Percentiles rank a stretch among this genome's conserved stretches.
These are phyloP conservation scores for Spodoptera exigua DNA, from an alignment of 2,888 invertebrate genomes.

Conservation along the genomic window DNA sequence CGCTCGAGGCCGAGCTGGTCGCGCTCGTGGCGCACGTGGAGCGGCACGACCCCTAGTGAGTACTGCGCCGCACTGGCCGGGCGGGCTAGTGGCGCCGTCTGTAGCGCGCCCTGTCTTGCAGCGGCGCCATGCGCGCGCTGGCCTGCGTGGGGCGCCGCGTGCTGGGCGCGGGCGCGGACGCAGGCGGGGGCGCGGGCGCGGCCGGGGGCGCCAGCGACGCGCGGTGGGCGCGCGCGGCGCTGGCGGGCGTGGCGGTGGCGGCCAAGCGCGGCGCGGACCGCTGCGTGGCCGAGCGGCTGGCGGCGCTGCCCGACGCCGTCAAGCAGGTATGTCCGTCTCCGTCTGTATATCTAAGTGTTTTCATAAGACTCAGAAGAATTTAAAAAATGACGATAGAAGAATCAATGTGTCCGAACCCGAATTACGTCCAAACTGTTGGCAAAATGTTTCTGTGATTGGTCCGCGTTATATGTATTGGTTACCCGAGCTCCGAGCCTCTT, in stretches of 20 bases:
- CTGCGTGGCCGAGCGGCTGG: slow-evolving; percentile 93
- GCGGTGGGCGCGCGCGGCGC: slow-evolving; percentile 76
- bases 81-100: slow-evolving; percentile 86
- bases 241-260: slow-evolving; percentile 78
- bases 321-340: slow-evolving; percentile 60
- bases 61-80: slow-evolving; percentile 49
- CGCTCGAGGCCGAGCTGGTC: slow-evolving; percentile 95
- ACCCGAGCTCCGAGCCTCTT: too few relatives aligned
- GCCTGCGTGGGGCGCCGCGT: slow-evolving; percentile 92
- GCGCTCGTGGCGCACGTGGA: slow-evolving; percentile 96
- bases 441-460: too few relatives aligned
- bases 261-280: slow-evolving; percentile 93
- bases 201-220: slow-evolving; percentile 89
- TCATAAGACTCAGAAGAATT: too few relatives aligned
- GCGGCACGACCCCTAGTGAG: slow-evolving; percentile 96
- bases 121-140: slow-evolving; percentile 89
- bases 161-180: slow-evolving; percentile 74
- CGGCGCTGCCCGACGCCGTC: slow-evolving; percentile 92
- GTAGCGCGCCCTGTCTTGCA: slow-evolving; percentile 90
- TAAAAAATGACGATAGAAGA: too few relatives aligned
- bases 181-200: slow-evolving; percentile 82
- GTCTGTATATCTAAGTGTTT: too few relatives aligned
- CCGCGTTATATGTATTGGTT: too few relatives aligned
- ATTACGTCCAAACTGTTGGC: too few relatives aligned
- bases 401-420: too few relatives aligned